Evolutionary conservation across 2,888 invertebrate species (phyloP), one percentile per base, ranked within the genome.

Genomic region (Ochlodes sylvanus): DNA sequence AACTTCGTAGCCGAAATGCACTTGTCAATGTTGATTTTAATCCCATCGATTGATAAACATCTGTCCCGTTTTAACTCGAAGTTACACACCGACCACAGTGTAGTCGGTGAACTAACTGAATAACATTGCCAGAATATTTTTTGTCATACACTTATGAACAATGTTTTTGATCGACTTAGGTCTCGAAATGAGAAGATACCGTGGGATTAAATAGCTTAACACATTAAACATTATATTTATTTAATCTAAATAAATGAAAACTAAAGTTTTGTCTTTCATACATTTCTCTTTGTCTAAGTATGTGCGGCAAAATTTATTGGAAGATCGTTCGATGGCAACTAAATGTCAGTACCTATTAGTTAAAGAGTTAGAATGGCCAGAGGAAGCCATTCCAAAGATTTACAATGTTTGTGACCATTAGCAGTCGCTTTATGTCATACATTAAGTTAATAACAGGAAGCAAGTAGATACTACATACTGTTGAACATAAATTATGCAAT

Each of bases 341-440:
- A 12, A 50, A 19, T 12, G 38, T 38, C 9, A 19, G 2, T 3
- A n/a, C n/a, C n/a, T n/a, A 50, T 50, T 4, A 12, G 50, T 50
- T 21, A 0, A 50, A 10, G 19, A 63, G 70, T 47, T 70, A 54
- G 34, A 44, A 4, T 64, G 55, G 41, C 47, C 10, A 21, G 50
- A 50, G 50, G 50, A 50, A 50, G 17, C 50, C 12, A 19, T 50
- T 50, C 19, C 19, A 50, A 50, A 21, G 19, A 50, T 50, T 50
- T 50, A 50, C 50, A 50, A 50, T 61, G 68, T 64, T 56, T 61
- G 42, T 57, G 12, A 19, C 2, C 50, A 50, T 50, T 47, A 47
- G 47, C 19, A 50, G 19, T 50, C 44, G 17, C 50, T 19, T 50
- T 50, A 50, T 19, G 50, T 50, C 50, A 50, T 19, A 19, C 50